These are phyloP conservation scores for Tinamus major DNA, from an alignment of 2,797 vertebrate species.

Conservation along the genomic window DNA sequence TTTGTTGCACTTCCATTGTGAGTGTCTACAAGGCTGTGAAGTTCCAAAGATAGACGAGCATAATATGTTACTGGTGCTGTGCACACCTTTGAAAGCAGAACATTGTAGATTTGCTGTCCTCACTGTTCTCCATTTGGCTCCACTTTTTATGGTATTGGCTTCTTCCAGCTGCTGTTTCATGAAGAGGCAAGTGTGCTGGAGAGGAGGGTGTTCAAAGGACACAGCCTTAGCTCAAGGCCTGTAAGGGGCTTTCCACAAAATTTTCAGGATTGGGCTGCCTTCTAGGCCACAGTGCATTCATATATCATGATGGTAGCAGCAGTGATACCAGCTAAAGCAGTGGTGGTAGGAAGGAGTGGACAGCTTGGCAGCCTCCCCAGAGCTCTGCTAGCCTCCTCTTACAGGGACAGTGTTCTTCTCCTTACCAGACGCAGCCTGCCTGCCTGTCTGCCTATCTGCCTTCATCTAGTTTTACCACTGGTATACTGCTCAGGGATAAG, in stretches of 20 bases:
- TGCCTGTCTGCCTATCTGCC: not conserved
- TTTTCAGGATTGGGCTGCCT: not conserved
- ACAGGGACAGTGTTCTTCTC: not conserved
- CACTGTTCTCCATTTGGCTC: not conserved
- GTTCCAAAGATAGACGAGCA: not conserved
- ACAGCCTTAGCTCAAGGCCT: not conserved
- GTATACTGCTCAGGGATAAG: not conserved
- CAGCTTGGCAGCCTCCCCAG: not conserved
- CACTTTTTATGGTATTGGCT: not conserved
- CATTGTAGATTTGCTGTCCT: not conserved
- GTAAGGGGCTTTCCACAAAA: not conserved
- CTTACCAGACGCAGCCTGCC: not conserved
- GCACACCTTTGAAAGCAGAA: not conserved
- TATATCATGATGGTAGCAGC: not conserved
- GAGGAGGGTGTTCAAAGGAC: not conserved
- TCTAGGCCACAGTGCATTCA: accelerated
- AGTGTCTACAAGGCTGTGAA: not conserved
- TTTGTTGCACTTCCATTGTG: not conserved
- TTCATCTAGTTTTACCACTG: not conserved
- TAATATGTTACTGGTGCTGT: not conserved
- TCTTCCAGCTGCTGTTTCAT: not conserved
- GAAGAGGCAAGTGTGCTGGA: not conserved
- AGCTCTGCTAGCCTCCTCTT: not conserved
- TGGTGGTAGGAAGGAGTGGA: not conserved
- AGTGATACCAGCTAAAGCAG: not conserved